Base-by-base conservation (phyloP, 2,888 invertebrate genomes). In the Byasa hedistus region DNA sequence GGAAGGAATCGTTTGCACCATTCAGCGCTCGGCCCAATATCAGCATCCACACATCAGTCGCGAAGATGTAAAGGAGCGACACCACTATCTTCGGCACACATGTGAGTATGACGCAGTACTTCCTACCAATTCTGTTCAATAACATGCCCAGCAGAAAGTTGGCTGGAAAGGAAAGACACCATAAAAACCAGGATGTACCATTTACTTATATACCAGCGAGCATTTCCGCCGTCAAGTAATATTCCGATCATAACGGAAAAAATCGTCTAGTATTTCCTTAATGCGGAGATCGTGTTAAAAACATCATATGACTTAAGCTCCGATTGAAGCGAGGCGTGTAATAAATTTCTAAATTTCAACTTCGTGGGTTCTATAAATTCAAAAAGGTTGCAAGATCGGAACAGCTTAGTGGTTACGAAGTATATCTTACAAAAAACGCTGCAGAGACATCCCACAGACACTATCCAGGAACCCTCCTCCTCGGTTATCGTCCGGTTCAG, bases 391-490 rank as follows among this genome's bases (percentile, higher is more conserved):
- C 10, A 10, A 15, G 3, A 39, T 39, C 39, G 2, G 15, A 39
- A 39, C 15, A 39, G 39, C 3, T 39, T 15, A 39, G 8, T 32
- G 10, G 8, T 39, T 39, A 39, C 15, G 39, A 32, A 32, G 1
- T 48, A 17, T 51, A 32, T 71, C 77, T 72, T 71, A 84, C 85
- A 71, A 22, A 75, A 57, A 0, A 75, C 62, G 17, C 75, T 77
- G n/a, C 71, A 70, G 0, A 86, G 69, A 27, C 72, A 79, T 1
- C 83, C 83, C 5, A 83, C 74, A 19, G 87, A 80, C 0, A 86
- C 85, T 0, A 87, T 77, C 87, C 87, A 87, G 0, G 86, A 84
- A 0, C 85, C 86, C 60, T 87, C 82, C 3, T 80, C 79, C 0
- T 78, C 79, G 0, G 83, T 82, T 44, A 86, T 75, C 0, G 82